phyloP scores from a whole-genome alignment of 2,113 vertebrate species.

The Perca fluviatilis region DNA sequence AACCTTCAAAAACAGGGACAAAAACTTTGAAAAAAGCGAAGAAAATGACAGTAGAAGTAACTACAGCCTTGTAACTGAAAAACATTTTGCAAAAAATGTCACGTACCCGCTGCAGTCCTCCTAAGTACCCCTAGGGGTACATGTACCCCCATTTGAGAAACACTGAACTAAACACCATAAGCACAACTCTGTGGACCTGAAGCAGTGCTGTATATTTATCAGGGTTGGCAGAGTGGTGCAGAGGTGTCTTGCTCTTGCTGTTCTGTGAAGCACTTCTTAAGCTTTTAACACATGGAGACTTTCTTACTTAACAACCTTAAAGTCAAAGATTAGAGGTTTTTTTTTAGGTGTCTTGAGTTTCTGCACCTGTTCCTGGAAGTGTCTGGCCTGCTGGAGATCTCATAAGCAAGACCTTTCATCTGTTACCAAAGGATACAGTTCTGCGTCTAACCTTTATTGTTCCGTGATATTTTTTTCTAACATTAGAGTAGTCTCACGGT shows the following conservation, averaged over 20 bases:
- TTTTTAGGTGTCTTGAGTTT: constrained; percentile 8
- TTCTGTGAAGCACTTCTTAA: neutral
- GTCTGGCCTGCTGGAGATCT: neutral
- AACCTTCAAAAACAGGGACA: no score
- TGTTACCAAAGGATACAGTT: neutral
- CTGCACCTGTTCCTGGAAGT: constrained; percentile 33
- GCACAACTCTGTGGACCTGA: neutral
- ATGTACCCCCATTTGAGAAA: no score
- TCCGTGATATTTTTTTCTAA: neutral
- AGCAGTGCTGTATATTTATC: neutral
- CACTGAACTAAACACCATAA: neutral
- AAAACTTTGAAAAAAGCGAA: no score
- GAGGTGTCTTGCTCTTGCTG: neutral
- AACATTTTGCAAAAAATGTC: no score
- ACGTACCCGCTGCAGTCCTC: no score
- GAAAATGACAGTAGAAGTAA: no score
- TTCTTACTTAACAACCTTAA: constrained; percentile 9
- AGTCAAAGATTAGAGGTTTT: neutral
- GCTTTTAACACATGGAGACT: constrained; percentile 30
- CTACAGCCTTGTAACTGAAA: no score
- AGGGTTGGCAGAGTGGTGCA: neutral
- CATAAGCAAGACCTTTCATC: neutral
- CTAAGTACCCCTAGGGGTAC: no score
- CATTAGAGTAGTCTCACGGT: neutral
- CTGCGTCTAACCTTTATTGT: neutral